phyloP scores from a whole-genome alignment of 2,113 vertebrate species.

The Hyperopisus bebe region DNA sequence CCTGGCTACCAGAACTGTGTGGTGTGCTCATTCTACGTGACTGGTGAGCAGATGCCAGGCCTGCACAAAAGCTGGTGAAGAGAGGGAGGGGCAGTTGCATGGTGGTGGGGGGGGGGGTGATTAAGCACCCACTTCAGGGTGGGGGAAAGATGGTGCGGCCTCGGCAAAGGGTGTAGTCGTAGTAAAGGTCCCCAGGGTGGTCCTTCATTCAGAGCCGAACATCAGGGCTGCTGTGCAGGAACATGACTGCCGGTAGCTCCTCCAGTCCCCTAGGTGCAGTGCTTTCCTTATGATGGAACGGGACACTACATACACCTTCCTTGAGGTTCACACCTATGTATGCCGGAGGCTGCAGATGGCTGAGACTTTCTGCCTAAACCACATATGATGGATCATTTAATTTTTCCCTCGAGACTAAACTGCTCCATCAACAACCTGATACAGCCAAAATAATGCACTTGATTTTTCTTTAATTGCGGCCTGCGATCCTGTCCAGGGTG shows the following conservation, averaged over 20 bases:
- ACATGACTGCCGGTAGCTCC: not conserved
- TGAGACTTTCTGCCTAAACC: not conserved
- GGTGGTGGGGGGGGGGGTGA: not conserved
- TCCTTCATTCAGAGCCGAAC: not conserved
- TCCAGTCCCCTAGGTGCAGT: not conserved
- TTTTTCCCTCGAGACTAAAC: not conserved
- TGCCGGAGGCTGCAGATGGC: not conserved
- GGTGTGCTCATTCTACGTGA: conserved; percentile 46
- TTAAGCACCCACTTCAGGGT: not conserved
- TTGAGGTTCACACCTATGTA: not conserved
- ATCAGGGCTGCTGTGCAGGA: not conserved
- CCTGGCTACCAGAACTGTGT: conserved; percentile 32
- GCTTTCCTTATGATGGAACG: not conserved
- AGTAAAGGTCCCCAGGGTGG: not conserved
- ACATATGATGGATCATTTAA: not conserved
- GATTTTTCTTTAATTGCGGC: not conserved
- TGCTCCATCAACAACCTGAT: not conserved
- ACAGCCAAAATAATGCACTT: not conserved
- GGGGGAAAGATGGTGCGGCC: not conserved
- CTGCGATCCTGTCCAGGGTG: not conserved
- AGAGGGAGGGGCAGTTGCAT: not conserved
- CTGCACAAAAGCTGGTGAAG: not conserved
- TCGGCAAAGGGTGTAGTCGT: not conserved
- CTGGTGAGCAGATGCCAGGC: conserved; percentile 19
- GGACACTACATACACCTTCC: not conserved